Base-by-base conservation (phyloP, 2,113 vertebrate genomes). In the Brachyhypopomus gauderio region DNA sequence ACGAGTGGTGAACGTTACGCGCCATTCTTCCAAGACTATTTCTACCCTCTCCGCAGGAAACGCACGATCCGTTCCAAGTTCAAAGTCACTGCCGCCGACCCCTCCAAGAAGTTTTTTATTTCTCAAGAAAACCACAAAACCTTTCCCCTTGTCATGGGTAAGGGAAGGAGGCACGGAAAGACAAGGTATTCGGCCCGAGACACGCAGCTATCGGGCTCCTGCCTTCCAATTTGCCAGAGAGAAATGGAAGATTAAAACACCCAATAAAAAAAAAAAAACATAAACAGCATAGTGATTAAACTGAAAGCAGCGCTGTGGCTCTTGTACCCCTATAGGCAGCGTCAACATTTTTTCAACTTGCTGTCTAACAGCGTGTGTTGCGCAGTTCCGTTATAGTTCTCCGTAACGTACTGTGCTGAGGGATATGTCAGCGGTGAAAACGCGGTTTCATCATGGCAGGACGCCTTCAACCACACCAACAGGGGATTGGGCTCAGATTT, bases 21-120 rank as follows among this genome's bases (percentile, higher is more conserved):
- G 89, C 93, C 93, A 91, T 95, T 95, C 94, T 95, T 94, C 91
- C 89, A 91, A 90, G 88, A 90, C 92, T 94, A 94, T 92, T 92
- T 93, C 94, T 92, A 87, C 93, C 92, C 91, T 95, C 97, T 89
- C 96, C 88, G 91, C 96, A 94, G 96, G 96, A 96, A 93, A 92
- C 94, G 90, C 91, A 95, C 91, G 91, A 95, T 94, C 95, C 95
- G 95, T 96, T 96, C 96, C 96, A 98, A 98, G 96, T 98, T 98
- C 97, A 98, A 98, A 98, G 97, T 96, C 95, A 95, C 92, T 93
- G 94, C 90, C 92, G 92, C 94, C 93, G 92, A 95, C 94, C 92
- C 89, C 91, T 91, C 91, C 91, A 92, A 95, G 92, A 96, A 94
- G 92, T 87, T 94, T 93, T 96, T 96, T 96, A 94, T 96, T 96